A percentile compares a stretch with the other conserved stretches of the same genome.
phyloP scores from a whole-genome alignment of 2,797 vertebrate genomes.

The Hippoglossus hippoglossus region DNA sequence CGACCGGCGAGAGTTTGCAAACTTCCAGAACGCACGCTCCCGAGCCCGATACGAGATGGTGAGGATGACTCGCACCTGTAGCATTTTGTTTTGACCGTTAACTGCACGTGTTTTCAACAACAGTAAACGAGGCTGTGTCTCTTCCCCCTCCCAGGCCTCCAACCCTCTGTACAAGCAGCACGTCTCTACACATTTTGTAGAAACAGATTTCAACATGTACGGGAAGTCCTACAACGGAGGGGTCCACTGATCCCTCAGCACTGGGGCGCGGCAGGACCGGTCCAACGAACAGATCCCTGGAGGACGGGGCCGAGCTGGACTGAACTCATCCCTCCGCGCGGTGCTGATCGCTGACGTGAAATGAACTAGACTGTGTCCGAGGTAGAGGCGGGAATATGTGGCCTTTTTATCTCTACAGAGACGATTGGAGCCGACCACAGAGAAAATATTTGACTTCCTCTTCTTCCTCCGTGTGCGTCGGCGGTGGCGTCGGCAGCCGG shows the following conservation, averaged over 20 bases:
- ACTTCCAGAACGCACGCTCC: slow-evolving; percentile 93
- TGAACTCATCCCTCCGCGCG: slow-evolving; percentile 26
- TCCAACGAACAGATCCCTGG: slow-evolving; percentile 64
- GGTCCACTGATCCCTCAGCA: slow-evolving; percentile 85
- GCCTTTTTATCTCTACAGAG: slow-evolving; percentile 36
- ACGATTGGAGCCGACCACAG: slow-evolving; percentile 12
- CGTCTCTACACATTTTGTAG: slow-evolving; percentile 88
- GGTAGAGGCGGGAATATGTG: slow-evolving; percentile 7
- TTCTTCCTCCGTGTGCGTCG: slow-evolving; percentile 16
- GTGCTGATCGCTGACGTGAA: slow-evolving; percentile 23
- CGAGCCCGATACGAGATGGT: slow-evolving; percentile 97
- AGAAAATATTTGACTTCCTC: slow-evolving; percentile 27
- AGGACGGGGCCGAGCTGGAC: slow-evolving; percentile 35
- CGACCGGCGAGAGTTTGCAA: slow-evolving; percentile 92
- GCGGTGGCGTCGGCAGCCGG: not conserved
- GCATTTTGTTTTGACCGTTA: no score
- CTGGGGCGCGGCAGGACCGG: slow-evolving; percentile 81
- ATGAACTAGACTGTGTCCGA: slow-evolving; percentile 32
- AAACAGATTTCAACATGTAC: slow-evolving; percentile 90
- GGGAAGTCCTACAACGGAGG: slow-evolving; percentile 93
- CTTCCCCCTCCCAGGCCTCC: slow-evolving; percentile 85
- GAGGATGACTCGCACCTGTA: slow-evolving; percentile 48
- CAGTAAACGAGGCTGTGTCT: not conserved
- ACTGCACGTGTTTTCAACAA: no score
- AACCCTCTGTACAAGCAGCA: slow-evolving; percentile 97